Evolutionary conservation across 1,140 invertebrate species (phyloP).

Genomic region (Cotesia vestalis): DNA sequence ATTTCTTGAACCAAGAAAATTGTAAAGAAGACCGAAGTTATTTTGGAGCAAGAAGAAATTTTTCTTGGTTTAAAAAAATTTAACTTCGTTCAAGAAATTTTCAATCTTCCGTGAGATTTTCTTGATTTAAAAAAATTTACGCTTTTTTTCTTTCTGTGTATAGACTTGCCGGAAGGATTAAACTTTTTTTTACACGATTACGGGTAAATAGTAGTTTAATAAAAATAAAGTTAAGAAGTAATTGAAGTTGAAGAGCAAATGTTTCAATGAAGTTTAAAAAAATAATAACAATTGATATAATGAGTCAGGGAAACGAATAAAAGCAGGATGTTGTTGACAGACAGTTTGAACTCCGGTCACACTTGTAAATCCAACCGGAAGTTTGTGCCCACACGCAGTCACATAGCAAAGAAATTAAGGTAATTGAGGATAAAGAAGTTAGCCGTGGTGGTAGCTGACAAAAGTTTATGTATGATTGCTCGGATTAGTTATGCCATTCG

Average conservation of each 20-base stretch:
- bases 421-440: constrained; percentile 33
- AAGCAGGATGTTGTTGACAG: constrained; percentile 41
- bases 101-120: too few relatives aligned
- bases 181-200: too few relatives aligned
- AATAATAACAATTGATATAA: constrained; percentile 11
- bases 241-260: not conserved
- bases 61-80: too few relatives aligned
- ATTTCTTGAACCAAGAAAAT: too few relatives aligned
- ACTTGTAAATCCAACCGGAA: constrained; percentile 53
- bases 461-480: constrained; percentile 20
- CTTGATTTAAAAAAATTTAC: too few relatives aligned
- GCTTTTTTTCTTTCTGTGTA: too few relatives aligned
- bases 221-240: not conserved
- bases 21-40: too few relatives aligned
- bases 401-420: constrained; percentile 40
- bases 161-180: too few relatives aligned
- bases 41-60: too few relatives aligned
- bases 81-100: too few relatives aligned
- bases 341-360: constrained; percentile 34
- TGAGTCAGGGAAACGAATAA: constrained; percentile 22
- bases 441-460: constrained; percentile 5
- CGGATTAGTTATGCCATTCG: constrained; percentile 28
- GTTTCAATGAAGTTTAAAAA: not conserved
- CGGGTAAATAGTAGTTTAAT: too few relatives aligned
- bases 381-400: constrained; percentile 58